These are phyloP conservation scores for Amphilophus citrinellus DNA, from an alignment of 2,113 vertebrate genomes.

Conservation along the genomic window DNA sequence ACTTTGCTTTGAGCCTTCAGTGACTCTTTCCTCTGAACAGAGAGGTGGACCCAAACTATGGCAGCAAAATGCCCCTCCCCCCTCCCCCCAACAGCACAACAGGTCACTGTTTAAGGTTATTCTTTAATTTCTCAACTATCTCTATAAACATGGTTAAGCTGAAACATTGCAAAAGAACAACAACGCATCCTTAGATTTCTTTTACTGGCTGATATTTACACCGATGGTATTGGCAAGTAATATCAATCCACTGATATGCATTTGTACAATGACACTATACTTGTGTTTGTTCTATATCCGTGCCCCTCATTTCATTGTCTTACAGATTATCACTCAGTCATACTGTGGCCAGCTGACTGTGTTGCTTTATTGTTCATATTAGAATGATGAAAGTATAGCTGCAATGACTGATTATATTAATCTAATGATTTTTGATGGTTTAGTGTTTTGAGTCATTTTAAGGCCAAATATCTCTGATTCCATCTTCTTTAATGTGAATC, in stretches of 20 bases:
- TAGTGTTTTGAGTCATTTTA: neutral
- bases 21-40: neutral
- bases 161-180: neutral
- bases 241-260: neutral
- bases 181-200: neutral
- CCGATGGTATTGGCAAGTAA: neutral
- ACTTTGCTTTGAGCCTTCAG: neutral
- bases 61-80: neutral
- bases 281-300: neutral
- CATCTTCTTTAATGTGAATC: neutral
- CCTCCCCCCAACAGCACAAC: neutral
- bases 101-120: neutral
- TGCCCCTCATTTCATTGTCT: slow-evolving; percentile 9
- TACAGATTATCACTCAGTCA: neutral
- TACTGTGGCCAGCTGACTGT: neutral
- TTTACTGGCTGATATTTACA: neutral
- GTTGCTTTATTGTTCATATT: neutral
- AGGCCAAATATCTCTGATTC: neutral
- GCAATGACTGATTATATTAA: neutral
- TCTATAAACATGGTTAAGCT: neutral
- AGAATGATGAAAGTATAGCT: neutral
- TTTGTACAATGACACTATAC: neutral
- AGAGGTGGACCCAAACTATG: neutral
- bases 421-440: neutral
- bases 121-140: neutral